phyloP scores from a whole-genome alignment of 2,113 vertebrate genomes.

The Pygoscelis adeliae region DNA sequence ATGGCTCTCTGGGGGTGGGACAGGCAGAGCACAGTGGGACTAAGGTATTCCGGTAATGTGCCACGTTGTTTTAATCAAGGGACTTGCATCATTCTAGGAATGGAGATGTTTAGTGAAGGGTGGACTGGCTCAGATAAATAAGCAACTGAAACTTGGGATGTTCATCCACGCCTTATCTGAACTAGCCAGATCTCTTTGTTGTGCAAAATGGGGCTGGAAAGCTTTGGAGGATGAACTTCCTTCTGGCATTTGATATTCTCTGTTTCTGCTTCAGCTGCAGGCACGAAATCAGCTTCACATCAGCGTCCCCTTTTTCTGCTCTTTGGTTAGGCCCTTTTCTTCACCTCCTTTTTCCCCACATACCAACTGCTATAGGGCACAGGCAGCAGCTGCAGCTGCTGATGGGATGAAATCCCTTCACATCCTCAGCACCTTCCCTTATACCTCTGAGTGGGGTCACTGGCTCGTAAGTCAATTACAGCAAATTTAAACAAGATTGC shows the following conservation, averaged over 20 bases:
- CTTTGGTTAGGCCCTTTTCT: not conserved
- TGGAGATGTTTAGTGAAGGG: not conserved
- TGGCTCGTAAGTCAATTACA: not conserved
- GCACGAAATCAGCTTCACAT: not conserved
- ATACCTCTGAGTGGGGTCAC: not conserved
- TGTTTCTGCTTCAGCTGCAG: not conserved
- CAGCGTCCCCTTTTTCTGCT: not conserved
- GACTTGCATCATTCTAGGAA: constrained; percentile 10
- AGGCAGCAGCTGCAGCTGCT: not conserved
- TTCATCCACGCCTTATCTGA: constrained; percentile 41
- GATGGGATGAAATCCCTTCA: not conserved
- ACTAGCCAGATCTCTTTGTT: constrained; percentile 47
- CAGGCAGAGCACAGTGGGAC: not conserved
- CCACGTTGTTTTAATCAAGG: not conserved
- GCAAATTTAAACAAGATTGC: not conserved
- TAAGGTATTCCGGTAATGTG: not conserved
- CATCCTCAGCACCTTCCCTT: not conserved
- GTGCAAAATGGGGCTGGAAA: constrained; percentile 26
- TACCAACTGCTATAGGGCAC: not conserved
- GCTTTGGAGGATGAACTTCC: not conserved
- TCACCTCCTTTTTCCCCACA: not conserved
- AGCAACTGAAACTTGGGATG: constrained; percentile 39
- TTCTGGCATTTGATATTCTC: not conserved
- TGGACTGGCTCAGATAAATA: constrained; percentile 28
- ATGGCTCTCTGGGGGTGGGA: not conserved